phyloP scores from a whole-genome alignment of 2,113 vertebrate species.

The Illadopsis cleaveri region DNA sequence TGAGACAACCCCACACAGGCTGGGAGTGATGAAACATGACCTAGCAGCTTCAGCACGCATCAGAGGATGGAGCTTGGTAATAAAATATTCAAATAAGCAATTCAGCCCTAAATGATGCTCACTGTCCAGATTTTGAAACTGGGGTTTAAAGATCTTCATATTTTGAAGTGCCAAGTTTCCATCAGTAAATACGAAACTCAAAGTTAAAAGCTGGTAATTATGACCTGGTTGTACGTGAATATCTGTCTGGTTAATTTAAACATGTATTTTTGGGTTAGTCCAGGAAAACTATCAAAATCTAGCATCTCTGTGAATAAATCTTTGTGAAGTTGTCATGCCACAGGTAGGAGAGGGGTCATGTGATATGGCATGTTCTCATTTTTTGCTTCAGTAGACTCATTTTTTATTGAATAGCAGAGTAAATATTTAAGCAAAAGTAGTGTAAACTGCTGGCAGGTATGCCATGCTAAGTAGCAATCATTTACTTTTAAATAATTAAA shows the following conservation, averaged over 20 bases:
- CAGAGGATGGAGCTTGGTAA: conserved; percentile 4
- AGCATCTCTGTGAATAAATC: conserved; percentile 25
- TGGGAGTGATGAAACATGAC: conserved; percentile 29
- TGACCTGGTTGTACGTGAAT: not conserved
- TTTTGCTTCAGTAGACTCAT: conserved; percentile 48
- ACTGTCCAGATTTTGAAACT: not conserved
- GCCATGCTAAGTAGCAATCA: conserved; percentile 59
- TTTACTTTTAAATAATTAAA: conserved; percentile 72
- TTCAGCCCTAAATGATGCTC: not conserved
- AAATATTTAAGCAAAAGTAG: conserved; percentile 60
- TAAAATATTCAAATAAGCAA: conserved; percentile 44
- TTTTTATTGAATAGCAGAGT: conserved; percentile 66
- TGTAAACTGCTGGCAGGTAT: conserved; percentile 63
- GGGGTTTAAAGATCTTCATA: not conserved
- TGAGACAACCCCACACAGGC: not conserved
- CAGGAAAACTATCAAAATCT: not conserved
- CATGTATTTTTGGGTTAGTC: not conserved
- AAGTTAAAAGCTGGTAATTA: not conserved
- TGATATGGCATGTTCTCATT: not conserved
- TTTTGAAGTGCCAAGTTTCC: not conserved
- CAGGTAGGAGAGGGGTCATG: not conserved
- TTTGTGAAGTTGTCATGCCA: conserved; percentile 21
- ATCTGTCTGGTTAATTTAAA: not conserved
- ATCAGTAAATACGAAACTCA: not conserved
- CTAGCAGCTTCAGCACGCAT: not conserved